phyloP scores from a whole-genome alignment of 2,888 invertebrate species.

The Caenorhabditis sp. region DNA sequence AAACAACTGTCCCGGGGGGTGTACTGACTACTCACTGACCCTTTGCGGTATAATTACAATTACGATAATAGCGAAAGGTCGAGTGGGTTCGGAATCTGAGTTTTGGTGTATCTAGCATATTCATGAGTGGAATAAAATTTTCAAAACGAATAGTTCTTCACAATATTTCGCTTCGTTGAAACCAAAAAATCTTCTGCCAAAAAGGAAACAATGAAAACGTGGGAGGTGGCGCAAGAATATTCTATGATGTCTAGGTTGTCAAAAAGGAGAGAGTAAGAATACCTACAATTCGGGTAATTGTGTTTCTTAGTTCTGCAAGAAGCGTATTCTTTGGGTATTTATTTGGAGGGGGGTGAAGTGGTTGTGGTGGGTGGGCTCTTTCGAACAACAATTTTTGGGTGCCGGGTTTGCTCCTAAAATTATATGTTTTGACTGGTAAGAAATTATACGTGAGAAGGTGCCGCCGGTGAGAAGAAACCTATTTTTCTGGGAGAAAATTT shows the following conservation, averaged over 20 bases:
- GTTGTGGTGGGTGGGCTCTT: not conserved
- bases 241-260: slow-evolving; percentile 32
- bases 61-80: slow-evolving; percentile 45
- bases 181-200: slow-evolving; percentile 2
- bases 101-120: slow-evolving; percentile 10
- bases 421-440: not conserved
- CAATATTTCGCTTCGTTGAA: not conserved
- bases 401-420: not conserved
- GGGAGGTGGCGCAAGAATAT: slow-evolving; percentile 23
- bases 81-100: slow-evolving; percentile 43
- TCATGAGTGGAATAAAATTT: too few relatives aligned
- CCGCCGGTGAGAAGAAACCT: not conserved
- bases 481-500: too few relatives aligned
- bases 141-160: not conserved
- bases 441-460: too few relatives aligned
- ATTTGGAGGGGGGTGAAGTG: not conserved
- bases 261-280: not conserved
- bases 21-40: slow-evolving; percentile 14
- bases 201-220: slow-evolving; percentile 15
- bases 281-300: slow-evolving; percentile 29
- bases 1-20: slow-evolving; percentile 12
- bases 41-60: slow-evolving; percentile 35
- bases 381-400: too few relatives aligned
- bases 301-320: slow-evolving; percentile 7
- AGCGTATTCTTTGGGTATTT: not conserved